These are phyloP conservation scores for Rhingia campestris DNA, from an alignment of 2,888 invertebrate genomes.

Conservation along the genomic window DNA sequence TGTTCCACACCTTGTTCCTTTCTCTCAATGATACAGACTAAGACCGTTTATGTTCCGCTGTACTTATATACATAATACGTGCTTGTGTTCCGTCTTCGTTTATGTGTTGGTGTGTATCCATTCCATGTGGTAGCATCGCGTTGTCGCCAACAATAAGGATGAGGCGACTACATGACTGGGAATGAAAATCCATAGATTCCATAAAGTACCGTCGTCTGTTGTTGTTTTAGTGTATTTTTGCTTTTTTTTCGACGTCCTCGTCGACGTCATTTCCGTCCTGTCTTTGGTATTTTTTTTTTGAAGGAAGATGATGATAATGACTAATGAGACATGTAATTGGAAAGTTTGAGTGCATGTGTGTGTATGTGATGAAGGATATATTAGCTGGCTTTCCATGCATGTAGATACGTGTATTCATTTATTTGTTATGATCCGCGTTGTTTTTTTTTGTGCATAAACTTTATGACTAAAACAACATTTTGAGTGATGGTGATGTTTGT, in stretches of 20 bases:
- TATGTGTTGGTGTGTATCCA: constrained; percentile 2
- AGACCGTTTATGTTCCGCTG: background rate
- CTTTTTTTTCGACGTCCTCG: constrained; percentile 2
- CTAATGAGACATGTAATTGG: constrained; percentile 65
- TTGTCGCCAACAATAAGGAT: constrained; percentile 61
- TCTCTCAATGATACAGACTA: background rate
- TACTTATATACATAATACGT: background rate
- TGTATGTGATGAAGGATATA: background rate
- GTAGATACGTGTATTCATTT: constrained; percentile 20
- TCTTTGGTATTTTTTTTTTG: constrained; percentile 13
- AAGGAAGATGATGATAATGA: constrained; percentile 55
- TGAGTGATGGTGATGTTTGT: constrained; percentile 45
- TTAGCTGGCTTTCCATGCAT: constrained; percentile 22
- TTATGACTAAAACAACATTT: constrained; percentile 30
- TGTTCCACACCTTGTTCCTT: constrained; percentile 22
- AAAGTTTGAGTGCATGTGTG: constrained; percentile 29
- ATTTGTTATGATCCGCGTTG: constrained; percentile 26
- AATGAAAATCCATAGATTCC: constrained; percentile 60
- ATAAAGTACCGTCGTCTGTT: constrained; percentile 52
- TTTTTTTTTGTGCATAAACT: constrained; percentile 9
- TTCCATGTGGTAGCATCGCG: constrained; percentile 20
- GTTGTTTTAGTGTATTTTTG: constrained; percentile 6
- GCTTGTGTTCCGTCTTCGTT: background rate
- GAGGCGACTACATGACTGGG: constrained; percentile 61
- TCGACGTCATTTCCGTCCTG: constrained; percentile 27